A percentile compares a stretch with the other conserved stretches of the same genome.
Conservation (phyloP, 2,113 vertebrate species). For the Pterocles orientalis region DNA sequence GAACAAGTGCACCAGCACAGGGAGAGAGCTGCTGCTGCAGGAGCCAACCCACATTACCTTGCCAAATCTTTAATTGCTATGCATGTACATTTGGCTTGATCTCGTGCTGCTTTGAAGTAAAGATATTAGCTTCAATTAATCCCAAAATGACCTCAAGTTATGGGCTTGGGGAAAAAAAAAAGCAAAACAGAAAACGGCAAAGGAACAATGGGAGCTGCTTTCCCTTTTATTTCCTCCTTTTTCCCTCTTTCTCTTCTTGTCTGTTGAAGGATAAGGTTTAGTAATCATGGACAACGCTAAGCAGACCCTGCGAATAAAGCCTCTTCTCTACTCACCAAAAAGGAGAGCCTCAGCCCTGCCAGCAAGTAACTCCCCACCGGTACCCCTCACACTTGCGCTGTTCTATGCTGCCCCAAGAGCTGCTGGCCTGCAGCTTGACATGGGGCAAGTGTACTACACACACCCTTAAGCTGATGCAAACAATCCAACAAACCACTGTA, state of each 20-base stretch:
- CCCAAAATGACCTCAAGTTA: constrained; percentile 35
- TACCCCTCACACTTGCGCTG: neutral
- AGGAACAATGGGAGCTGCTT: neutral
- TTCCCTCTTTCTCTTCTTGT: neutral
- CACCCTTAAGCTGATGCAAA: neutral
- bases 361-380: too few relatives aligned
- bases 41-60: constrained; percentile 24
- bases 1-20: neutral
- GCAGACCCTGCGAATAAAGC: neutral
- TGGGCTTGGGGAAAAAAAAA: neutral
- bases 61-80: constrained; percentile 53
- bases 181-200: neutral
- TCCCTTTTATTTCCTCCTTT: neutral
- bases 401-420: neutral
- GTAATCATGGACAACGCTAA: neutral
- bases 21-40: neutral
- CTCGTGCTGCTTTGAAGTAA: constrained; percentile 45
- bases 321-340: too few relatives aligned
- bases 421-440: neutral
- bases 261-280: neutral
- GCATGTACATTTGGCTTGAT: constrained; percentile 36
- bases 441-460: rapidly evolving
- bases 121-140: constrained; percentile 56
- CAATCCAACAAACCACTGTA: neutral
- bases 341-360: rapidly evolving